Evolutionary conservation across 1,140 invertebrate species (phyloP).

Genomic region (Carcinoscorpius rotundicauda): DNA sequence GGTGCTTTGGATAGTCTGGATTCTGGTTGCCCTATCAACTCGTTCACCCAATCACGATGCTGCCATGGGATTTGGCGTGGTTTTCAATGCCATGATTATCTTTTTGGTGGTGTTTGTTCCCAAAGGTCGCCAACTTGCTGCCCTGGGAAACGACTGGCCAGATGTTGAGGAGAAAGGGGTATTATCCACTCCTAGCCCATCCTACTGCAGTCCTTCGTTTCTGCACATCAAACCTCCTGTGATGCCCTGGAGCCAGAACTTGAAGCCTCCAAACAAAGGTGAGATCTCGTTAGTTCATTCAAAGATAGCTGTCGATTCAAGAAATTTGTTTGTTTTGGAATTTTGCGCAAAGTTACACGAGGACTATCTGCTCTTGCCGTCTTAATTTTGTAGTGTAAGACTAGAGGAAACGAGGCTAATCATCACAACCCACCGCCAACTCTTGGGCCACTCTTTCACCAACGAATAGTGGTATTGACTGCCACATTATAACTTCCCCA

Average conservation of each 20-base stretch:
- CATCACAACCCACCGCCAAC: too few species aligned
- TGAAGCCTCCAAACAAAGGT: too few species aligned
- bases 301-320: too few species aligned
- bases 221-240: constrained; percentile 71
- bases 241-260: constrained; percentile 2
- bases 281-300: too few species aligned
- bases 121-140: constrained; percentile 70
- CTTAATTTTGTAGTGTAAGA: too few species aligned
- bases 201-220: constrained; percentile 75
- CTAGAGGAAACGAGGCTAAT: too few species aligned
- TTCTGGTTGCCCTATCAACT: constrained; percentile 1
- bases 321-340: too few species aligned
- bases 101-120: constrained; percentile 82
- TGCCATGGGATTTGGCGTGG: constrained; percentile 72
- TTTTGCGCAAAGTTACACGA: too few species aligned
- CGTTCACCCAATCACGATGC: constrained; percentile 49
- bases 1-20: constrained; percentile 77
- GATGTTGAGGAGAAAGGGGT: constrained; percentile 55
- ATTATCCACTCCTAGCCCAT: constrained; percentile 47
- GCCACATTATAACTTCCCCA: too few species aligned
- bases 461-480: too few species aligned
- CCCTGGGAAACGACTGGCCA: constrained; percentile 65
- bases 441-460: too few species aligned
- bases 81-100: constrained; percentile 63
- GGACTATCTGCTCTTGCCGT: too few species aligned